Evolutionary conservation across 2,113 vertebrate species (phyloP).

Genomic region (Rhynchopsitta pachyrhyncha): DNA sequence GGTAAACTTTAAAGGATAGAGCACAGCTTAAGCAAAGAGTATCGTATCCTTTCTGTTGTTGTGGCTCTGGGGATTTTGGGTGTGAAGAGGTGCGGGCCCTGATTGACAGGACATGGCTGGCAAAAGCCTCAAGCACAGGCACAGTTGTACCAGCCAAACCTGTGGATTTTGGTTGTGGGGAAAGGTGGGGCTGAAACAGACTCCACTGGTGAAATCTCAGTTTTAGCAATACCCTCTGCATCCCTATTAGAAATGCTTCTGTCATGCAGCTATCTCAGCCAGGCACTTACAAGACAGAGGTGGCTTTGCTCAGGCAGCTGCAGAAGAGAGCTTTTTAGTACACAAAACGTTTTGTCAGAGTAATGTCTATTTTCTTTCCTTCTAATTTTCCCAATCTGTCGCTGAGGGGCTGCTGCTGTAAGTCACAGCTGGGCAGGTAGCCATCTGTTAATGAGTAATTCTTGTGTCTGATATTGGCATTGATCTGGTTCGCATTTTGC

Average conservation of each 20-base stretch:
- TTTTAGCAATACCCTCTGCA: background rate
- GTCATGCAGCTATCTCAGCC: background rate
- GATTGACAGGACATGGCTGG: background rate
- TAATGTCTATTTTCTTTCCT: background rate
- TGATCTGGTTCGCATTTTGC: conserved; percentile 12
- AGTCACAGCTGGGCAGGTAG: background rate
- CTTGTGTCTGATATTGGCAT: background rate
- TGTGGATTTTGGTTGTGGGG: conserved; percentile 18
- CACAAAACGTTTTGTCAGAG: background rate
- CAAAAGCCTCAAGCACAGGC: background rate
- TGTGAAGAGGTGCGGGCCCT: conserved; percentile 7
- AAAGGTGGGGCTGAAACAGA: conserved; percentile 30
- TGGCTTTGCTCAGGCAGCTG: background rate
- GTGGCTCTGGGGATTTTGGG: conserved; percentile 11
- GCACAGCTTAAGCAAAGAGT: background rate
- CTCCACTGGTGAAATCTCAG: background rate
- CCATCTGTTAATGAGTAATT: conserved; percentile 55
- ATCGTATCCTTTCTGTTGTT: background rate
- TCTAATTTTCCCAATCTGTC: background rate
- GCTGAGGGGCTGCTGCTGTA: background rate
- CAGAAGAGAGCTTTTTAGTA: background rate
- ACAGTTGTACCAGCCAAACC: conserved; percentile 7
- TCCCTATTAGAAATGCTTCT: background rate
- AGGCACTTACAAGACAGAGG: background rate
- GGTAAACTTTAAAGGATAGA: background rate